Conservation (phyloP, 1,140 invertebrate species). For the Drosophila miranda region DNA sequence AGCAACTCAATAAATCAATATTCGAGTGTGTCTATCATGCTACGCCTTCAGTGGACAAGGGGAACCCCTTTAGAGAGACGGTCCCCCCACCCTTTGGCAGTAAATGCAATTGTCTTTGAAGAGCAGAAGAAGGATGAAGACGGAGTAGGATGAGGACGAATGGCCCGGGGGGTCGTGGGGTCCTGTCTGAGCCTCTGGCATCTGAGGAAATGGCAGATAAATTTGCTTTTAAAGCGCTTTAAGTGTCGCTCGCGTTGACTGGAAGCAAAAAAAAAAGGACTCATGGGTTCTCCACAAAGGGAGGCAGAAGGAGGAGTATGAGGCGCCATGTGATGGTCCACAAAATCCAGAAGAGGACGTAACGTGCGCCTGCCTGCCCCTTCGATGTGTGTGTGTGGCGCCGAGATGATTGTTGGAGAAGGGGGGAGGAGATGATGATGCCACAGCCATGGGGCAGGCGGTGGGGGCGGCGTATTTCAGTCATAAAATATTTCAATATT, state of each 20-base stretch:
- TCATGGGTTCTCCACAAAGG: slow-evolving; percentile 2
- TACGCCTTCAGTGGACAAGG: neutral
- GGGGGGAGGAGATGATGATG: neutral
- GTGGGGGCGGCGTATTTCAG: slow-evolving; percentile 18
- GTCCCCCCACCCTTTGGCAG: slow-evolving; percentile 8
- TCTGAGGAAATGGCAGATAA: slow-evolving; percentile 70
- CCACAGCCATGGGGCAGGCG: neutral
- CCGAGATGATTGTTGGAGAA: slow-evolving; percentile 8
- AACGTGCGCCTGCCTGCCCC: slow-evolving; percentile 43
- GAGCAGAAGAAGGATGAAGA: slow-evolving; percentile 11
- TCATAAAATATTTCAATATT: slow-evolving; percentile 78
- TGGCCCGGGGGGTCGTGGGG: slow-evolving; percentile 12
- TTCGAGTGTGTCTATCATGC: slow-evolving; percentile 42
- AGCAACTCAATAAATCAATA: slow-evolving; percentile 74
- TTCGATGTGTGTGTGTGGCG: slow-evolving; percentile 29
- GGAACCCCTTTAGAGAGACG: neutral
- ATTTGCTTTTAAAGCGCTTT: slow-evolving; percentile 66
- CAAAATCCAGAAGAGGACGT: slow-evolving; percentile 66
- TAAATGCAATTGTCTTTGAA: slow-evolving; percentile 65
- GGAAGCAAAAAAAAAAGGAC: slow-evolving; percentile 29
- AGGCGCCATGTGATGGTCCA: slow-evolving; percentile 15
- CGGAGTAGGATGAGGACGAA: slow-evolving; percentile 18
- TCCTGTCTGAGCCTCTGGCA: slow-evolving; percentile 20
- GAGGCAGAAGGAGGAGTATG: neutral
- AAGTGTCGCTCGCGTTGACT: slow-evolving; percentile 36